A percentile compares a stretch with the other conserved stretches of the same genome.
These are phyloP conservation scores for Lasiurus borealis DNA, from an alignment of 2,113 vertebrate genomes.

Conservation along the genomic window DNA sequence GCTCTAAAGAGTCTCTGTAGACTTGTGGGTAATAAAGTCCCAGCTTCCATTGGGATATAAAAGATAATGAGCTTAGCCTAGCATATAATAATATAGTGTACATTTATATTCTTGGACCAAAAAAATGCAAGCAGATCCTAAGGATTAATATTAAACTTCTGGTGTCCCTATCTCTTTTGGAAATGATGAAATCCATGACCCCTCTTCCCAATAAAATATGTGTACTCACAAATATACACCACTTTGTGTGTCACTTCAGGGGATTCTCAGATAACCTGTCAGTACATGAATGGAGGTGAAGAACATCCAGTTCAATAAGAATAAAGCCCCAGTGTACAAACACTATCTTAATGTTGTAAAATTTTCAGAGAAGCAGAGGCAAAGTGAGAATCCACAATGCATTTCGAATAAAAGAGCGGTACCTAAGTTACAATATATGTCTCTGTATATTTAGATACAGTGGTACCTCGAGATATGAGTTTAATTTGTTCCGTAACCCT, in stretches of 20 bases:
- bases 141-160: not conserved
- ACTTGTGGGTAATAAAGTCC: not conserved
- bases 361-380: not conserved
- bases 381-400: not conserved
- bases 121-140: not conserved
- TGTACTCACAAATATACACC: not conserved
- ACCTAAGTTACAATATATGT: not conserved
- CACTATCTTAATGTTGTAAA: not conserved
- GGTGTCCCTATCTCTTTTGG: not conserved
- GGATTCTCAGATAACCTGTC: not conserved
- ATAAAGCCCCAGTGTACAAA: not conserved
- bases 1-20: not conserved
- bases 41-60: not conserved
- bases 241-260: not conserved
- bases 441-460: not conserved
- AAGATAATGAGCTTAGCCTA: not conserved
- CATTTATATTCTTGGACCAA: not conserved
- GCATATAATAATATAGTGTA: not conserved
- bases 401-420: not conserved
- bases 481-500: too few species aligned
- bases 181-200: not conserved
- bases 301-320: not conserved
- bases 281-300: not conserved
- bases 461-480: too few species aligned
- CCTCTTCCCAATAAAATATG: not conserved